Evolutionary conservation across 2,888 invertebrate genomes (phyloP).

Genomic region (Tetragonisca angustula): DNA sequence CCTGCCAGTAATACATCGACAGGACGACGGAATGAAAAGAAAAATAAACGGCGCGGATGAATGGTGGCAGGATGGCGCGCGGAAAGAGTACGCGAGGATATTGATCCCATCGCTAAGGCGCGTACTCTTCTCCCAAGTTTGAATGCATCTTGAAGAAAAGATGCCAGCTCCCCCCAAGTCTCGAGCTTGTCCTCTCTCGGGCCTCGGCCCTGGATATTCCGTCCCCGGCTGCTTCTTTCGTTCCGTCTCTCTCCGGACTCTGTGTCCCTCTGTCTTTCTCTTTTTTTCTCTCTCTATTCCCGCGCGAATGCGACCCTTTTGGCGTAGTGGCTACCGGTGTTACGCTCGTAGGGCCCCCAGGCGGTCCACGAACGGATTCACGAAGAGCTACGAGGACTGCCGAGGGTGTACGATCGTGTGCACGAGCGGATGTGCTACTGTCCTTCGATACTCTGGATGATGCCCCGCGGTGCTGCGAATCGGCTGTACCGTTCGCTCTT

Average conservation of each 20-base stretch:
- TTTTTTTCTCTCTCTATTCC: constrained; percentile 49
- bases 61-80: constrained; percentile 25
- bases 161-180: constrained; percentile 67
- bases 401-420: constrained; percentile 72
- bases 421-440: constrained; percentile 63
- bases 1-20: background rate
- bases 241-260: constrained; percentile 26
- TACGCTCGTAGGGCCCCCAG: constrained; percentile 83
- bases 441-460: constrained; percentile 65
- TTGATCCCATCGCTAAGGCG: constrained; percentile 51
- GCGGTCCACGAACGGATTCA: constrained; percentile 72
- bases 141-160: constrained; percentile 76
- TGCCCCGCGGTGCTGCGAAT: constrained; percentile 58
- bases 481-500: constrained; percentile 43
- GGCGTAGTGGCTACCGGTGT: constrained; percentile 83
- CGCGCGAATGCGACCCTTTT: constrained; percentile 74
- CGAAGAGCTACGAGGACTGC: constrained; percentile 76
- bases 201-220: constrained; percentile 51
- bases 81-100: constrained; percentile 48
- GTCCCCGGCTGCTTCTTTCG: constrained; percentile 41
- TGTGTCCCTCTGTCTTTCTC: constrained; percentile 40
- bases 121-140: constrained; percentile 61
- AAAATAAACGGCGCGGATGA: constrained; percentile 18
- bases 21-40: constrained; percentile 12
- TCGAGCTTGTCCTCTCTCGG: constrained; percentile 57